Evolutionary conservation across 2,113 vertebrate genomes (phyloP).

Genomic region (Anguilla japonica): DNA sequence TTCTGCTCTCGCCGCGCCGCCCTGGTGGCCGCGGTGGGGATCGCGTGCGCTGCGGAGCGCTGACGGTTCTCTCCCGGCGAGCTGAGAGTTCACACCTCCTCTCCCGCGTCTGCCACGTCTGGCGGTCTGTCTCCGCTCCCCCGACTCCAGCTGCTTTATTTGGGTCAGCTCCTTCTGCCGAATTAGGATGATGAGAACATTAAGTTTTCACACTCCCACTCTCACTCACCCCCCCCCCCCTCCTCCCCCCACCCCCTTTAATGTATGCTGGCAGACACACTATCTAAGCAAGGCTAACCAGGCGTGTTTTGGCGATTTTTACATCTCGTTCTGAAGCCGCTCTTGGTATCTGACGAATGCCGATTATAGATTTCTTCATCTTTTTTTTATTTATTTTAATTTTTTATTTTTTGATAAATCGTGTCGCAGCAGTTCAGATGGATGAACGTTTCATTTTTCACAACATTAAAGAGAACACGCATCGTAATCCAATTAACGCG

Average conservation of each 20-base stretch:
- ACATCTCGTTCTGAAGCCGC: constrained; percentile 57
- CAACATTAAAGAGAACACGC: constrained; percentile 66
- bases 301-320: constrained; percentile 68
- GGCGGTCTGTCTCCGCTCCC: constrained; percentile 34
- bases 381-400: constrained; percentile 12
- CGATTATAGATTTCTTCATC: constrained; percentile 63
- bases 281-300: constrained; percentile 64
- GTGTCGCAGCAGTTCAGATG: constrained; percentile 59
- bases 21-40: background rate
- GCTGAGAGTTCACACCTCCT: background rate
- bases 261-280: constrained; percentile 63
- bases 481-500: constrained; percentile 73
- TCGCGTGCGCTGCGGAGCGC: background rate
- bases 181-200: constrained; percentile 33
- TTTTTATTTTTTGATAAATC: constrained; percentile 38
- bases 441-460: constrained; percentile 54
- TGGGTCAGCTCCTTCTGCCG: constrained; percentile 31
- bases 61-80: background rate
- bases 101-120: background rate
- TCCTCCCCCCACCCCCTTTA: constrained; percentile 52
- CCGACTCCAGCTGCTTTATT: constrained; percentile 41
- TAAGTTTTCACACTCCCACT: constrained; percentile 11
- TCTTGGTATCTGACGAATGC: constrained; percentile 65
- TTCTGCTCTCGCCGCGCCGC: background rate
- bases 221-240: constrained; percentile 39